These are phyloP conservation scores for Acheta domesticus DNA, from an alignment of 2,888 invertebrate genomes.

Conservation along the genomic window DNA sequence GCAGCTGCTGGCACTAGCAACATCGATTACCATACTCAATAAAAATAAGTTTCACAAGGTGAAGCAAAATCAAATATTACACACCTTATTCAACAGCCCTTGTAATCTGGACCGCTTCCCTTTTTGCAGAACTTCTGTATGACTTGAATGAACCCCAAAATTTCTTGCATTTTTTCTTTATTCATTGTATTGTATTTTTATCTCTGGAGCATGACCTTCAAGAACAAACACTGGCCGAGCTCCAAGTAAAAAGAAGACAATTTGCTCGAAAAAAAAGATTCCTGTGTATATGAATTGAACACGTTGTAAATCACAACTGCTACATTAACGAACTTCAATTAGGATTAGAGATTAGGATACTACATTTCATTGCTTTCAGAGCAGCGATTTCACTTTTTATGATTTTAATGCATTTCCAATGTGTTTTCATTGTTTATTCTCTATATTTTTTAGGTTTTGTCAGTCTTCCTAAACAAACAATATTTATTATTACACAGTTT, in stretches of 20 bases:
- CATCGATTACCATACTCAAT: not conserved
- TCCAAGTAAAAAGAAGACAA: slow-evolving; percentile 70
- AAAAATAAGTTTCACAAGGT: slow-evolving; percentile 18
- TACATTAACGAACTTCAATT: no score
- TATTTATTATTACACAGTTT: no score
- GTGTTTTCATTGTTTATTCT: no score
- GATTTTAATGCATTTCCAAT: no score
- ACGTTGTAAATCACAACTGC: no score
- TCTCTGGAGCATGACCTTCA: slow-evolving; percentile 79
- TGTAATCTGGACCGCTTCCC: slow-evolving; percentile 54
- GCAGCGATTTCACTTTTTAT: no score
- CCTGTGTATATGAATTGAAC: slow-evolving; percentile 49
- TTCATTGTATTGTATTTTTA: slow-evolving; percentile 76
- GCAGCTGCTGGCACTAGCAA: slow-evolving; percentile 68
- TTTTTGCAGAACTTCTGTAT: slow-evolving; percentile 43
- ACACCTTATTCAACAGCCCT: slow-evolving; percentile 53
- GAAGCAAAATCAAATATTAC: not conserved
- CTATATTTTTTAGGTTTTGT: no score
- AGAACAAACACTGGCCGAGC: slow-evolving; percentile 81
- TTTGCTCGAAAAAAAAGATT: slow-evolving; percentile 87
- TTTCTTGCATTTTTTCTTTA: slow-evolving; percentile 48
- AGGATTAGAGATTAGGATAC: no score
- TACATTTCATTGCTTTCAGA: no score
- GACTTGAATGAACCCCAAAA: no score
- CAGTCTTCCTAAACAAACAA: no score